phyloP scores from a whole-genome alignment of 2,888 invertebrate species.

The Eupelmus urozonus region DNA sequence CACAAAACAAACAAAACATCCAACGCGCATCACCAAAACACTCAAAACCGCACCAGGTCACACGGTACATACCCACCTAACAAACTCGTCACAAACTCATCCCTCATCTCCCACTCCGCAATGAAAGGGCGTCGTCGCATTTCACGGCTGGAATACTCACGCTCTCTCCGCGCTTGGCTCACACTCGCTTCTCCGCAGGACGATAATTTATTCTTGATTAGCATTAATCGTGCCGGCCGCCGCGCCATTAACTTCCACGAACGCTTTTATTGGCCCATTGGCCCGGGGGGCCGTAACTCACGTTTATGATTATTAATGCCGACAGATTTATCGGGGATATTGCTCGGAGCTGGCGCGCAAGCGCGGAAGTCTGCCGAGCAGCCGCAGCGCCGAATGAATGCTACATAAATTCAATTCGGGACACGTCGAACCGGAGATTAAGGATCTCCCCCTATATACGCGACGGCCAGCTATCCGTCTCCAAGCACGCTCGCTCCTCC shows the following conservation, averaged over 20 bases:
- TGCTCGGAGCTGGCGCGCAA: too few species aligned
- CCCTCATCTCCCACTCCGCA: not conserved
- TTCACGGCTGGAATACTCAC: conserved; percentile 38
- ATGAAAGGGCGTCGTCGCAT: conserved; percentile 17
- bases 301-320: conserved; percentile 75
- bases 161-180: not conserved
- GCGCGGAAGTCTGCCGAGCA: conserved; percentile 68
- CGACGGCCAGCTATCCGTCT: not conserved
- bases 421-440: conserved; percentile 62
- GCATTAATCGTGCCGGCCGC: conserved; percentile 69
- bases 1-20: too few species aligned
- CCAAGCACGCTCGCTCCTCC: too few species aligned
- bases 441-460: conserved; percentile 52
- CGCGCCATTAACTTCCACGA: conserved; percentile 69
- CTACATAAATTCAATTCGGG: conserved; percentile 69
- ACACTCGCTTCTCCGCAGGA: not conserved
- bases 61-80: too few species aligned
- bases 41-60: too few species aligned
- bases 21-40: too few species aligned
- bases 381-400: conserved; percentile 64
- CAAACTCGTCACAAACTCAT: too few species aligned
- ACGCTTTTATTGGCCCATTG: conserved; percentile 72
- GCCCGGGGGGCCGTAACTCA: conserved; percentile 70
- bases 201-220: conserved; percentile 75
- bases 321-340: conserved; percentile 74